Base-by-base conservation (phyloP, 2,797 vertebrate genomes). In the Spatula versicolor region DNA sequence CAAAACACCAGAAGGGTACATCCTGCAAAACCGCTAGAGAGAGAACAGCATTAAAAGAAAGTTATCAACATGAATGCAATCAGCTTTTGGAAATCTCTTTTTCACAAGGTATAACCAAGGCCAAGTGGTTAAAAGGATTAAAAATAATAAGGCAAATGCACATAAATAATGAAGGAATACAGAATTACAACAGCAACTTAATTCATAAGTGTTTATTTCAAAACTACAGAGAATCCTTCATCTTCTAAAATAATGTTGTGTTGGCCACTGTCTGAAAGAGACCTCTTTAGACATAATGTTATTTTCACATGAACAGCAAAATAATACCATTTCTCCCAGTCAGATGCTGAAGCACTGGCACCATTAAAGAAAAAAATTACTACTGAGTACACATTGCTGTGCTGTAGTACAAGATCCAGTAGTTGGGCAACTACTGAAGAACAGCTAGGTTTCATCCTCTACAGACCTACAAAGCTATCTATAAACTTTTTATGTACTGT, bases 71-170 rank as follows among this genome's bases (percentile, higher is more conserved):
- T 16, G 30, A 73, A 62, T 43, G 11, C 11, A 88, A 92, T 86
- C 48, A 84, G 59, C 28, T 78, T 79, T 69, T 64, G 28, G 28
- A 94, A 94, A 88, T 86, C 37, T 31, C 45, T 88, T 88, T 78
- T 55, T 75, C 67, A 81, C 59, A 67, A 93, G 46, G 19, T 86
- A 41, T 56, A 86, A 84, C 72, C 26, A 43, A 92, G 60, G 83
- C 64, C 83, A 93, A 86, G 63, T 71, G 67, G 45, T 94, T 95
- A 86, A 91, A 89, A 88, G 56, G 35, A 92, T 90, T 92, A 86
- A 73, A 85, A 88, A 67, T 63, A 77, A 41, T 84, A 90, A 83
- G 48, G 28, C 23, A 90, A 93, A 90, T 19, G 13, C 23, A n/a
- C 16, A 35, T 7, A 93, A 59, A 46, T 86, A 84, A 88, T n/a